These are phyloP conservation scores for Crenichthys baileyi DNA, from an alignment of 2,797 vertebrate genomes.

Conservation along the genomic window DNA sequence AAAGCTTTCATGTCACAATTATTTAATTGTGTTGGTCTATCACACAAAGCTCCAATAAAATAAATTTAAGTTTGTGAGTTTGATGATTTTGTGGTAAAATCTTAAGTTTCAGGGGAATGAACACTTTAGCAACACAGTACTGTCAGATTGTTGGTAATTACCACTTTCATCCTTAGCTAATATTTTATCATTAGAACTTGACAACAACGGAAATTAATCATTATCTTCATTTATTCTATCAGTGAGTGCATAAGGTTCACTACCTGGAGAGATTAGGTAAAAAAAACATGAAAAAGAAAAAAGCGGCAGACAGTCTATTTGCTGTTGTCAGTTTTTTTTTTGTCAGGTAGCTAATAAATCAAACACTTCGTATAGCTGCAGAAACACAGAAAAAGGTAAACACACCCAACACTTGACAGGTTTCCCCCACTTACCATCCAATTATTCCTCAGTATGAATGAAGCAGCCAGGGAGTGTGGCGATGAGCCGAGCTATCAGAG, in stretches of 20 bases:
- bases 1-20: background rate
- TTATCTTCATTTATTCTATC: background rate
- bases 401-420: slow-evolving; percentile 18
- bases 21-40: background rate
- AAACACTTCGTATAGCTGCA: background rate
- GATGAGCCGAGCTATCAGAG: slow-evolving; percentile 50
- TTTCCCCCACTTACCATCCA: slow-evolving; percentile 14
- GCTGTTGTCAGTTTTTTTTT: background rate
- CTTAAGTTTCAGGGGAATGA: background rate
- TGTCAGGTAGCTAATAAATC: slow-evolving; percentile 8
- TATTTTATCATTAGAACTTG: background rate
- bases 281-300: background rate
- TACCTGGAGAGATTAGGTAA: background rate
- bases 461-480: slow-evolving; percentile 16
- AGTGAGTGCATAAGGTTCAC: background rate
- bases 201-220: background rate
- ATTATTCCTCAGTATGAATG: slow-evolving; percentile 35
- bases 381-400: slow-evolving; percentile 24
- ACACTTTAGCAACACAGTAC: background rate
- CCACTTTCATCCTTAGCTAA: background rate
- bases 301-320: background rate
- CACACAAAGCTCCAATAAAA: background rate
- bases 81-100: background rate
- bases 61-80: background rate
- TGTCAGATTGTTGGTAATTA: background rate